These are phyloP conservation scores for Fistularia commersonii DNA, from an alignment of 2,797 vertebrate species.

Conservation along the genomic window DNA sequence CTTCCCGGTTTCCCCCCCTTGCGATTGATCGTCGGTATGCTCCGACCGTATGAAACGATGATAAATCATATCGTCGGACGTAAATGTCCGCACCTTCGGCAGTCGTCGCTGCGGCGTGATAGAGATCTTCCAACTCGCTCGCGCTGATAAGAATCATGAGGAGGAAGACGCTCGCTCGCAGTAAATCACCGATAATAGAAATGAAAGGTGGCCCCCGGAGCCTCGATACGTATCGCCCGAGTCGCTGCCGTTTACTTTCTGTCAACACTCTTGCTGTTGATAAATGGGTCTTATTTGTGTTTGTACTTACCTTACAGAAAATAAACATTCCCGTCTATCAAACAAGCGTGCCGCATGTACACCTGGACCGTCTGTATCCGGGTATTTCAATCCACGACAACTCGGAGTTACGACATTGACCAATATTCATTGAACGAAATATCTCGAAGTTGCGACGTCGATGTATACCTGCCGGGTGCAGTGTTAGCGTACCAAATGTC, in stretches of 20 bases:
- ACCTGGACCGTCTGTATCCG: too few relatives aligned
- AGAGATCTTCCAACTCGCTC: slow-evolving; percentile 23
- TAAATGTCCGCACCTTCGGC: slow-evolving; percentile 1
- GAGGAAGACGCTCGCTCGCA: slow-evolving; percentile 29
- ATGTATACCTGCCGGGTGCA: too few relatives aligned
- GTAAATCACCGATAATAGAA: slow-evolving; percentile 48
- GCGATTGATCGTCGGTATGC: not conserved
- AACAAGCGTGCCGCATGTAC: too few relatives aligned
- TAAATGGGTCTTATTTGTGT: slow-evolving; percentile 27
- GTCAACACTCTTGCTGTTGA: slow-evolving; percentile 30
- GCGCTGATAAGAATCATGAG: slow-evolving; percentile 42
- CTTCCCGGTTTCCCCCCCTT: not conserved
- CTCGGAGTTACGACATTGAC: too few relatives aligned
- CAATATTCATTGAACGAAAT: too few relatives aligned
- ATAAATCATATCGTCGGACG: not conserved
- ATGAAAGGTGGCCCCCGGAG: slow-evolving; percentile 29
- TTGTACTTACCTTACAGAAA: not conserved
- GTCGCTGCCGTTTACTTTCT: slow-evolving; percentile 36
- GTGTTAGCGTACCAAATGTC: too few relatives aligned
- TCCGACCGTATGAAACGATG: not conserved
- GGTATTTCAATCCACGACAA: too few relatives aligned
- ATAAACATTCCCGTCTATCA: too few relatives aligned
- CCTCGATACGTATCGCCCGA: slow-evolving; percentile 40
- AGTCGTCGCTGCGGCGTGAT: slow-evolving; percentile 18
- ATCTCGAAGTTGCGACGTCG: too few relatives aligned